Conservation (phyloP, 2,113 vertebrate genomes). For the Plecturocebus donacophilus region DNA sequence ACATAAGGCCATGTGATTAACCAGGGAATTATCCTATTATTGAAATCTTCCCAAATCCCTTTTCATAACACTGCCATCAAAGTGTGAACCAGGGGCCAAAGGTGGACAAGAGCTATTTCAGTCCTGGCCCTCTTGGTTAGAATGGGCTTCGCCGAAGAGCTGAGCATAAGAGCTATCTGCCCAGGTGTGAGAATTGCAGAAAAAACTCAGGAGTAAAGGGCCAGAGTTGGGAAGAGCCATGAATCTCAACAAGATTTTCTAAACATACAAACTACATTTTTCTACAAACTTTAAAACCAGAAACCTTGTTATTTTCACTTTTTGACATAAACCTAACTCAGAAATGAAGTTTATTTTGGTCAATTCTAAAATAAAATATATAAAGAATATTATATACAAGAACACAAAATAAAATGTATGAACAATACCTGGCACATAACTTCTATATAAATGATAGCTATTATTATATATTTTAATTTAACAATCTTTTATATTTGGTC, state of each 20-base stretch:
- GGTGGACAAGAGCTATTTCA: neutral
- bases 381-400: neutral
- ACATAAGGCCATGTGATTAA: neutral
- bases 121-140: neutral
- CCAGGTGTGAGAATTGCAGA: neutral
- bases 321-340: neutral
- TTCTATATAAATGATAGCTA: neutral
- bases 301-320: neutral
- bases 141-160: neutral
- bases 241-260: neutral
- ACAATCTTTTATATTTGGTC: neutral
- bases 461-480: neutral
- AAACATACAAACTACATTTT: neutral
- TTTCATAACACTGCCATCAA: neutral
- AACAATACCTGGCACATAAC: neutral
- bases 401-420: neutral
- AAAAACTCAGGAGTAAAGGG: neutral
- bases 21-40: neutral
- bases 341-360: neutral
- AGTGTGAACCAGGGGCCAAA: neutral
- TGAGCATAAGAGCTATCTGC: neutral
- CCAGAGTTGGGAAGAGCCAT: neutral
- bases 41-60: neutral
- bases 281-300: neutral
- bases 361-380: constrained; percentile 10